These are phyloP conservation scores for Stigmatopora nigra DNA, from an alignment of 2,113 vertebrate genomes.

Conservation along the genomic window DNA sequence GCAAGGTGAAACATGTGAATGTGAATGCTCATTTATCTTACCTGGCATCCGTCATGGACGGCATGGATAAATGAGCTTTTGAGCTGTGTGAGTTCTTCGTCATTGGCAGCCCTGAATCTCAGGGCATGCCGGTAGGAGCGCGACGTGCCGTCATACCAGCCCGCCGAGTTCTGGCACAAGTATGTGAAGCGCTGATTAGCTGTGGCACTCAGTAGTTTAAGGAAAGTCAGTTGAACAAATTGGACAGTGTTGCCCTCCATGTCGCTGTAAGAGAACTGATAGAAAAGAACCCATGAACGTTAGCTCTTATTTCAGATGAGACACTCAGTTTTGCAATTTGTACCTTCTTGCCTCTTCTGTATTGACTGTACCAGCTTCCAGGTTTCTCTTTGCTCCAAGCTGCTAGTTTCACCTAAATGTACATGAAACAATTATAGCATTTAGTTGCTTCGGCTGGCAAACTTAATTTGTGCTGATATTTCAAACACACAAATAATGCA, in stretches of 20 bases:
- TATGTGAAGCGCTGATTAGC: slow-evolving; percentile 80
- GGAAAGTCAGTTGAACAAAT: slow-evolving; percentile 85
- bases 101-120: slow-evolving; percentile 74
- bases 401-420: slow-evolving; percentile 78
- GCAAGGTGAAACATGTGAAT: too few species aligned
- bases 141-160: slow-evolving; percentile 75
- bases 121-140: slow-evolving; percentile 67
- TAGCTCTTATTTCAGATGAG: background rate
- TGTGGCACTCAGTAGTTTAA: slow-evolving; percentile 80
- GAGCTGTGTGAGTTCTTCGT: slow-evolving; percentile 76
- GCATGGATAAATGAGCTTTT: slow-evolving; percentile 67
- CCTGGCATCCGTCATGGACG: slow-evolving; percentile 82
- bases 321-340: background rate
- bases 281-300: slow-evolving; percentile 5
- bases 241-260: slow-evolving; percentile 73
- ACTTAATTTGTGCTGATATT: background rate
- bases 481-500: slow-evolving; percentile 53
- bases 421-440: slow-evolving; percentile 7
- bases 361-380: slow-evolving; percentile 85
- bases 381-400: slow-evolving; percentile 85
- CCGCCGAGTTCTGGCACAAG: slow-evolving; percentile 78
- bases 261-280: slow-evolving; percentile 83
- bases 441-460: slow-evolving; percentile 1
- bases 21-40: slow-evolving; percentile 35
- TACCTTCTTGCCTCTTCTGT: slow-evolving; percentile 84